These are phyloP conservation scores for Lasioglossum oenotherae DNA, from an alignment of 2,888 invertebrate species.

Conservation along the genomic window DNA sequence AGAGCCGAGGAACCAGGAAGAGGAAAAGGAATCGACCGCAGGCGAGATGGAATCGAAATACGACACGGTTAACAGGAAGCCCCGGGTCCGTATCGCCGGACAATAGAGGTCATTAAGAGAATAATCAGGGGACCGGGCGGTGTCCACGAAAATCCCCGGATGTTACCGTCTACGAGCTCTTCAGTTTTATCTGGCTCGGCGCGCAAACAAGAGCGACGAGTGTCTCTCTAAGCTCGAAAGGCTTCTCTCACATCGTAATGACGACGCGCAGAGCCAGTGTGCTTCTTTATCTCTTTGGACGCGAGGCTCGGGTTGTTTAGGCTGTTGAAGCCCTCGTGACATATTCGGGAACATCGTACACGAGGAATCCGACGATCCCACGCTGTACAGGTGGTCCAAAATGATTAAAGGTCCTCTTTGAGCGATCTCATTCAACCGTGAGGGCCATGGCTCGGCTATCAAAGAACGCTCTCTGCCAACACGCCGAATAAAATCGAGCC, in stretches of 20 bases:
- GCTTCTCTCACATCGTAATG: slow-evolving; percentile 53
- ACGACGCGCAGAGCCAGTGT: slow-evolving; percentile 44
- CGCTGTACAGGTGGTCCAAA: slow-evolving; percentile 74
- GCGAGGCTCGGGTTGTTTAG: slow-evolving; percentile 71
- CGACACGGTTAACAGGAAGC: slow-evolving; percentile 50
- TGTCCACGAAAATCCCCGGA: slow-evolving; percentile 56
- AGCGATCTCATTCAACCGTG: slow-evolving; percentile 15
- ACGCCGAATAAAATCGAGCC: not conserved
- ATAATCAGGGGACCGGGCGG: slow-evolving; percentile 48
- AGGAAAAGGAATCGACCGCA: not conserved
- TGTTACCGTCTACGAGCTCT: slow-evolving; percentile 55
- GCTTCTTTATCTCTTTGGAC: slow-evolving; percentile 66
- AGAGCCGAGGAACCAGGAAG: not conserved
- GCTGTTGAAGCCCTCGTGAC: slow-evolving; percentile 67
- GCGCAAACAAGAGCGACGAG: slow-evolving; percentile 59
- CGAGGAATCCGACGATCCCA: slow-evolving; percentile 66
- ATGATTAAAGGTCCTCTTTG: slow-evolving; percentile 49
- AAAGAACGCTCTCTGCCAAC: not conserved
- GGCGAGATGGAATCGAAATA: slow-evolving; percentile 22
- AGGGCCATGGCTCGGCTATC: not conserved
- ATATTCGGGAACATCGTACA: slow-evolving; percentile 69
- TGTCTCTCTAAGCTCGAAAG: slow-evolving; percentile 50
- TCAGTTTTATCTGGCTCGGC: slow-evolving; percentile 63
- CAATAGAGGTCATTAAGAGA: slow-evolving; percentile 49
- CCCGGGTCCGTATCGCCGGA: slow-evolving; percentile 37